Percentiles rank a stretch among this genome's conserved stretches.
Evolutionary conservation across 2,888 invertebrate species (phyloP).

Genomic region (Scaptomyza parva): DNA sequence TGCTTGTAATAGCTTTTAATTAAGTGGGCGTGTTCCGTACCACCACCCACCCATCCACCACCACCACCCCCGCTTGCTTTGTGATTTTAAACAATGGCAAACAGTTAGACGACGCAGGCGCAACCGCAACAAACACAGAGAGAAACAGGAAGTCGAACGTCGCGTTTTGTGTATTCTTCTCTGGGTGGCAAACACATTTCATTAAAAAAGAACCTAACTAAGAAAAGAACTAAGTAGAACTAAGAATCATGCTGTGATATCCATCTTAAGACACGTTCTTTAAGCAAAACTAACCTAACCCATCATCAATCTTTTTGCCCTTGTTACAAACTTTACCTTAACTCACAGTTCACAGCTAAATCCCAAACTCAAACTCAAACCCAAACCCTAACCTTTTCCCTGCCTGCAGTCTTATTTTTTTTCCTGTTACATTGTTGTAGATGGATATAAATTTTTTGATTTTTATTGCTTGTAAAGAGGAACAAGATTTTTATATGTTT

Average conservation of each 20-base stretch:
- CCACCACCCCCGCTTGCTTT: neutral
- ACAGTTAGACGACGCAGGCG: constrained; percentile 51
- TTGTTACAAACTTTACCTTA: constrained; percentile 6
- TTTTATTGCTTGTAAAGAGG: constrained; percentile 43
- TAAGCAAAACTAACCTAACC: neutral
- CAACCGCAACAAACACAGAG: constrained; percentile 34
- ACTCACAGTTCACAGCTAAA: neutral
- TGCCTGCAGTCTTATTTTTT: neutral
- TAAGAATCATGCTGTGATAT: constrained; percentile 7
- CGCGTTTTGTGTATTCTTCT: constrained; percentile 7
- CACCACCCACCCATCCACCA: neutral
- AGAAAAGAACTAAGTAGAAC: neutral
- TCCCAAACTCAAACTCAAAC: neutral
- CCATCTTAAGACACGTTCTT: constrained; percentile 1
- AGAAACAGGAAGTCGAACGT: constrained; percentile 25
- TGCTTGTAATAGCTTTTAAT: constrained; percentile 73
- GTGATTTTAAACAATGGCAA: constrained; percentile 37
- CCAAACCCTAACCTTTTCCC: too few species aligned
- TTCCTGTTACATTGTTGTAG: neutral
- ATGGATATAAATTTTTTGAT: constrained; percentile 12
- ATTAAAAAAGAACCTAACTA: neutral
- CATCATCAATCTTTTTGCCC: neutral
- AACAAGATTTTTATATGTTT: constrained; percentile 32
- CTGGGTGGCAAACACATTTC: constrained; percentile 35
- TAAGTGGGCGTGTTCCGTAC: constrained; percentile 61